Base-by-base conservation (phyloP, 2,888 invertebrate genomes). In the Tinea trinotella region DNA sequence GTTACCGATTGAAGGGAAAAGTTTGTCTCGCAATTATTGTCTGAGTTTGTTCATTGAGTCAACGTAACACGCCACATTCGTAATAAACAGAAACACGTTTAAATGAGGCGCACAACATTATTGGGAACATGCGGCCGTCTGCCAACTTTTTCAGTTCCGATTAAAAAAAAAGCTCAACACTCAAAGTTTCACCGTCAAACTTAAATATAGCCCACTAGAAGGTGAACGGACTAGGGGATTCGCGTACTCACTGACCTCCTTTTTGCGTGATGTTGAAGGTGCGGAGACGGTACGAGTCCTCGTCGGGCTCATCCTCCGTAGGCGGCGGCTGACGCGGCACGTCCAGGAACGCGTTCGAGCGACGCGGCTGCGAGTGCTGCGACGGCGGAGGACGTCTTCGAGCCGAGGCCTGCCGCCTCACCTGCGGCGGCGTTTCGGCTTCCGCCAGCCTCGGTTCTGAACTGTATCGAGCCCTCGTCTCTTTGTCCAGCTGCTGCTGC, bases 181-280 rank as follows among this genome's bases (percentile, higher is more conserved):
- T 62, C 68, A 71, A 68, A 70, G 69, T 66, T 66, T 66, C 60
- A 59, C 66, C 57, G 58, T 59, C 59, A 59, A 59, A 54, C 55
- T 55, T 58, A 55, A 56, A 57, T 44, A 55, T 60, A 46, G 46
- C 40, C 55, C 53, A 54, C 17, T 55, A 52, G 44, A 64, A 68
- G 82, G 75, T 82, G 74, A 82, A 83, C 70, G 81, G 68, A 72
- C 82, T 66, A 17, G 7, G 10, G 18, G 40, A 15, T 46, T 46
- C 19, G n/a, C 17, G n/a, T 17, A 46, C 46, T 15, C 35, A 67
- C 69, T 75, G 79, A 90, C 89, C 89, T 91, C 95, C 95, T 90
- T 97, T 97, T 65, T 93, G 90, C 65, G 96, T 94, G 82, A 93
- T 93, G 83, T 95, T 94, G 88, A 98, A 98, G 62, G 96, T 95